Evolutionary conservation across 2,113 vertebrate species (phyloP).

Genomic region (Mus spicilegus): DNA sequence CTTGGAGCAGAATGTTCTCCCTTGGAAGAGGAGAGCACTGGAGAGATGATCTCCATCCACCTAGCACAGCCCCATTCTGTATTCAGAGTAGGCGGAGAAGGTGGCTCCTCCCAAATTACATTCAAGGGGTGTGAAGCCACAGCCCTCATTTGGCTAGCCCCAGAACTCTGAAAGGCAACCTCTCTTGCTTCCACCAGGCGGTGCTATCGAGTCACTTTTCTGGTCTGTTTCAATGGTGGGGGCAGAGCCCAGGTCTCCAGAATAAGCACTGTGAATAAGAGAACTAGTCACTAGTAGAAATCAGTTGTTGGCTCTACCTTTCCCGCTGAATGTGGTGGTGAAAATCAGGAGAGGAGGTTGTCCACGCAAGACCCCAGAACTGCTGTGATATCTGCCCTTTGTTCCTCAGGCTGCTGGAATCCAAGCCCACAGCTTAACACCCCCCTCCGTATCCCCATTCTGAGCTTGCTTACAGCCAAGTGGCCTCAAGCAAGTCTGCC

Average conservation of each 20-base stretch:
- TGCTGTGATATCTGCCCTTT: neutral
- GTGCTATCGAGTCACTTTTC: conserved; percentile 56
- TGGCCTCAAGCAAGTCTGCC: neutral
- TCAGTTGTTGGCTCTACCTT: neutral
- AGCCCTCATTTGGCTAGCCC: neutral
- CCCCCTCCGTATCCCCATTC: neutral
- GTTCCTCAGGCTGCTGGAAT: neutral
- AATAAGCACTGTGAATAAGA: neutral
- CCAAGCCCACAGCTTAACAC: neutral
- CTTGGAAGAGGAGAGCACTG: neutral
- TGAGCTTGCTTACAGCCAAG: neutral
- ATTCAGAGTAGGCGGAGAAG: neutral
- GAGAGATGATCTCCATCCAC: neutral
- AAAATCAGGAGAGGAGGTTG: too few relatives aligned
- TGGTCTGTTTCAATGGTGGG: neutral
- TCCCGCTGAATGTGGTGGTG: too few relatives aligned
- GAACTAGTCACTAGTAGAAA: neutral
- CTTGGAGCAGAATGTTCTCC: neutral
- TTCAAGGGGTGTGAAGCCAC: neutral
- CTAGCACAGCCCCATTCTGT: neutral
- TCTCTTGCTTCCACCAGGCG: conserved; percentile 54
- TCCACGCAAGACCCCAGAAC: neutral
- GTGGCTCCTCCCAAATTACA: neutral
- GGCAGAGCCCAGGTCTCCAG: neutral
- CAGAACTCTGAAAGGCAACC: neutral